A percentile compares a stretch with the other conserved stretches of the same genome.
These are phyloP conservation scores for Acarapis woodi DNA, from an alignment of 1,140 invertebrate species.

Conservation along the genomic window DNA sequence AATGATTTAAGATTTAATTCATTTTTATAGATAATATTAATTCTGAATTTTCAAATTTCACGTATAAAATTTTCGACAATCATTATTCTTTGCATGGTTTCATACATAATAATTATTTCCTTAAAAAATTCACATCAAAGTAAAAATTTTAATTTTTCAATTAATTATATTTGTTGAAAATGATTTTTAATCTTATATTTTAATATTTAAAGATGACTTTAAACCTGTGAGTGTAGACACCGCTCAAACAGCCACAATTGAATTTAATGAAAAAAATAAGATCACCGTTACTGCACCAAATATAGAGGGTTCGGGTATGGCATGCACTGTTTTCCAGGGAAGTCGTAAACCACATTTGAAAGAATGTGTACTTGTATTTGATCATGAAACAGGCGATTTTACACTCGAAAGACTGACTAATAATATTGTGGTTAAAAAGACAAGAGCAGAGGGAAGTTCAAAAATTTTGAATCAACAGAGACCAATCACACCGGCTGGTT, in stretches of 20 bases:
- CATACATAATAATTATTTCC: not conserved
- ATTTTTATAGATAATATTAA: too few relatives aligned
- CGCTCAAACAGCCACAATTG: conserved; percentile 55
- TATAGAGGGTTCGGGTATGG: conserved; percentile 46
- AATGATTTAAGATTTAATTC: too few relatives aligned
- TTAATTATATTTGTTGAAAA: not conserved
- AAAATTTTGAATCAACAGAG: not conserved
- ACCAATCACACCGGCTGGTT: conserved; percentile 1
- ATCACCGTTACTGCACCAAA: conserved; percentile 69
- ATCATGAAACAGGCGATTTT: conserved; percentile 62
- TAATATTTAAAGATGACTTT: conserved; percentile 51
- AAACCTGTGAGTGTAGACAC: conserved; percentile 83
- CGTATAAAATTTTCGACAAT: not conserved
- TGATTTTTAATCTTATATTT: not conserved
- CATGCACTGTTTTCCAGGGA: conserved; percentile 74
- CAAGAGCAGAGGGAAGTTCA: conserved; percentile 27
- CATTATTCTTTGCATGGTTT: not conserved
- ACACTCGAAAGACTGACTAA: conserved; percentile 62
- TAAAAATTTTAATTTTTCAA: not conserved
- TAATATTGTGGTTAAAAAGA: conserved; percentile 81
- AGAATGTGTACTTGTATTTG: conserved; percentile 82
- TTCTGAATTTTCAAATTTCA: not conserved
- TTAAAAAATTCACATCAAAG: not conserved
- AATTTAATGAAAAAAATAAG: conserved; percentile 57
- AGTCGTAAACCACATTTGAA: conserved; percentile 59